Evolutionary conservation across 2,797 vertebrate genomes (phyloP).

Genomic region (Botia kubotai): DNA sequence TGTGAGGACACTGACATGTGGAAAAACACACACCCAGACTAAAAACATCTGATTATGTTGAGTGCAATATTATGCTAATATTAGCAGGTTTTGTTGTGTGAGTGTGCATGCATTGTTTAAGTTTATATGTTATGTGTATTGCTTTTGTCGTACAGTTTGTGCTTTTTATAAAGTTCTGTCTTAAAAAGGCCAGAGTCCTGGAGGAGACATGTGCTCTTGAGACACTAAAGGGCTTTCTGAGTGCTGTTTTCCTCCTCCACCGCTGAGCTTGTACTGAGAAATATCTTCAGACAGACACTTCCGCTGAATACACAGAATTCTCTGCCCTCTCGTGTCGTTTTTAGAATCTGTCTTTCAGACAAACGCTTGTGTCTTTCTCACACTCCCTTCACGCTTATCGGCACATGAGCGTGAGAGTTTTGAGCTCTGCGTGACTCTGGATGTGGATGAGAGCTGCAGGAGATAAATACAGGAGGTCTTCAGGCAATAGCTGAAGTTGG

Average conservation of each 20-base stretch:
- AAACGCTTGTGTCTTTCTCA: conserved; percentile 20
- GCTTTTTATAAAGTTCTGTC: background rate
- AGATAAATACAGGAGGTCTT: conserved; percentile 11
- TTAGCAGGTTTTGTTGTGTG: too few relatives aligned
- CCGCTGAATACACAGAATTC: conserved; percentile 32
- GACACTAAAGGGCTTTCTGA: conserved; percentile 38
- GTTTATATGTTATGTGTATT: too few relatives aligned
- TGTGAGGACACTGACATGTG: background rate
- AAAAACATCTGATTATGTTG: too few relatives aligned
- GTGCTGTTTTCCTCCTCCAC: conserved; percentile 42
- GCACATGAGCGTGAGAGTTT: conserved; percentile 23
- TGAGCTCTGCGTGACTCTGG: conserved; percentile 17
- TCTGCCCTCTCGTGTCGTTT: conserved; percentile 32
- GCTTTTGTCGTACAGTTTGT: background rate
- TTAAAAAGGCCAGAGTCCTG: background rate
- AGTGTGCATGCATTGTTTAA: too few relatives aligned
- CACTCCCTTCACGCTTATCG: conserved; percentile 31
- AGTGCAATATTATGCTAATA: too few relatives aligned
- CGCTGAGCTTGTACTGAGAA: conserved; percentile 8
- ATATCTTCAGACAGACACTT: conserved; percentile 9
- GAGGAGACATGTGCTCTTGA: conserved; percentile 3
- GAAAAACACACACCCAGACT: too few relatives aligned
- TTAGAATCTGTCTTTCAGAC: conserved; percentile 15
- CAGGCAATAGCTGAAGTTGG: conserved; percentile 3
- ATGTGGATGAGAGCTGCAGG: conserved; percentile 10